phyloP scores from a whole-genome alignment of 2,797 vertebrate species.

The Dendrocincla fuliginosa region DNA sequence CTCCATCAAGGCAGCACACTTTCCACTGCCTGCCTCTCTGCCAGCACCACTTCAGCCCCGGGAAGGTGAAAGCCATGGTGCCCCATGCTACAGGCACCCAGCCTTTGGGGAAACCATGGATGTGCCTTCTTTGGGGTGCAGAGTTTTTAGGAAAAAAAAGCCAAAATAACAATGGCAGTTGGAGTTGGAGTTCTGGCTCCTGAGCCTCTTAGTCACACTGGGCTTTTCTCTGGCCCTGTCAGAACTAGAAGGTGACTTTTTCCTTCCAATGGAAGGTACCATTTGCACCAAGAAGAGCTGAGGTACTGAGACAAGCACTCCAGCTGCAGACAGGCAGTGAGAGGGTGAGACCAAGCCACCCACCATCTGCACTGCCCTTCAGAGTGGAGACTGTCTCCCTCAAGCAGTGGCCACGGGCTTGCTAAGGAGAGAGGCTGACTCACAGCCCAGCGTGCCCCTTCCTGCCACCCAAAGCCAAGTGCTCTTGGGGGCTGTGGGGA shows the following conservation, averaged over 20 bases:
- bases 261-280: rapidly evolving
- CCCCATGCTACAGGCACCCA: not conserved
- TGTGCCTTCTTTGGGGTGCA: not conserved
- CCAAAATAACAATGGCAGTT: not conserved
- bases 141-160: not conserved
- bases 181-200: not conserved
- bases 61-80: not conserved
- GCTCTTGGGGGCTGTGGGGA: rapidly evolving
- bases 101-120: not conserved
- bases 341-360: not conserved
- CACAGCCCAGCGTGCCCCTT: not conserved
- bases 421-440: not conserved
- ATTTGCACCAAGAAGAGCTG: not conserved
- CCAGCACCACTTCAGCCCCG: not conserved
- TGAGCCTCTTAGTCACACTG: not conserved
- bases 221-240: not conserved
- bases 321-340: not conserved
- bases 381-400: not conserved
- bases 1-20: not conserved
- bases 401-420: not conserved
- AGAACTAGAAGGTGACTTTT: not conserved
- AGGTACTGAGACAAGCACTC: rapidly evolving
- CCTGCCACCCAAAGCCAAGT: not conserved
- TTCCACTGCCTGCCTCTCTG: too few species aligned
- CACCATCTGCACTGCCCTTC: not conserved